phyloP scores from a whole-genome alignment of 2,888 invertebrate genomes.

The Synanthedon formicaeformis region DNA sequence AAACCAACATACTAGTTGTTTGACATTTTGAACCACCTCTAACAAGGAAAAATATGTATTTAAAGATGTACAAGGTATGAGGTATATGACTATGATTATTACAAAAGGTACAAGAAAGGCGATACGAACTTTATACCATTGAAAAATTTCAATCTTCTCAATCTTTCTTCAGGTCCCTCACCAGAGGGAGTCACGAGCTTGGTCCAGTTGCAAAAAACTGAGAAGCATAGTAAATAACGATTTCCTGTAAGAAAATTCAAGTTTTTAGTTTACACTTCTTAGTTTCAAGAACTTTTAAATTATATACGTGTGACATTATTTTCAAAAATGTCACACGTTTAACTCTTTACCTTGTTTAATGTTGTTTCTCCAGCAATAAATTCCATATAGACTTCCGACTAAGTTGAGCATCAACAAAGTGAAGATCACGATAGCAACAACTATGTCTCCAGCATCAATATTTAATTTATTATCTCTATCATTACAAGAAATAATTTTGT shows the following conservation, averaged over 20 bases:
- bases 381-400: slow-evolving; percentile 14
- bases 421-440: slow-evolving; percentile 10
- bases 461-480: background rate
- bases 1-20: too few species aligned
- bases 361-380: background rate
- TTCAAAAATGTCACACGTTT: background rate
- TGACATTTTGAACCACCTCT: too few species aligned
- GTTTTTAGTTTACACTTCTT: too few species aligned
- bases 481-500: slow-evolving; percentile 6
- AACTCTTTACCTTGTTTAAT: background rate
- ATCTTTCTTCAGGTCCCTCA: slow-evolving; percentile 3
- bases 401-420: slow-evolving; percentile 15
- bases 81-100: too few species aligned
- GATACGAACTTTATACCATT: slow-evolving; percentile 19
- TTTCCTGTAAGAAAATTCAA: slow-evolving; percentile 5
- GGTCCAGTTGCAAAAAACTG: slow-evolving; percentile 23
- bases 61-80: too few species aligned
- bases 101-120: too few species aligned
- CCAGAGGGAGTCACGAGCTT: slow-evolving; percentile 7
- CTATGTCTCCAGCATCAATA: slow-evolving; percentile 7
- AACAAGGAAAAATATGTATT: too few species aligned
- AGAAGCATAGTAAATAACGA: slow-evolving; percentile 20
- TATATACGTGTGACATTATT: too few species aligned
- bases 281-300: too few species aligned
- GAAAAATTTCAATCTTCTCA: slow-evolving; percentile 12